Base-by-base conservation (phyloP, 2,888 invertebrate species). In the Pemphredon lugubris region DNA sequence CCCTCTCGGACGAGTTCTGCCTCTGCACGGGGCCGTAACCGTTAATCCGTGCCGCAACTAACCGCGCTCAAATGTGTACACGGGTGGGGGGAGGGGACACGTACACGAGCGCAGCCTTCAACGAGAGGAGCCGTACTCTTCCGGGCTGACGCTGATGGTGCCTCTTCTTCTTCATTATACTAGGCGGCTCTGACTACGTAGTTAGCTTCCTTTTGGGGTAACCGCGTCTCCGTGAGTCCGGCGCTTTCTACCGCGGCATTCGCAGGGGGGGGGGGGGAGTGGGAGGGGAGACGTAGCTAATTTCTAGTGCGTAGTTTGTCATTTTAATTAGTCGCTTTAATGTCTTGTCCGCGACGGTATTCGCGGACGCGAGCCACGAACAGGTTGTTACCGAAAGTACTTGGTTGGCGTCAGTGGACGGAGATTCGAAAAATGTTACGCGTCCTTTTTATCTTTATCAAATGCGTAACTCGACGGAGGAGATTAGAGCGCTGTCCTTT, bases 41-140 rank as follows among this genome's bases (percentile, higher is more conserved):
- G 79, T 79, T 79, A 79, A 79, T 79, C 79, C 79, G 75, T 64
- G 70, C 73, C 72, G 74, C 77, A 71, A 79, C 79, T 79, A 79
- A 79, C 77, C 79, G 79, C 74, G 66, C 65, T 68, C 66, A 54
- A 71, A 71, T 75, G 77, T 72, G 74, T 58, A 69, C 67, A 60
- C 50, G 54, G n/a, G n/a, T n/a, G n/a, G n/a, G n/a, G n/a, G n/a
- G n/a, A n/a, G n/a, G 26, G 61, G 47, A 74, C 61, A 57, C 60
- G 64, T 58, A 60, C 47, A 60, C 37, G 48, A 21, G 39, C 37
- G 37, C 30, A 54, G 53, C 45, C 47, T 66, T 73, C 66, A 63
- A 47, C 59, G 47, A 47, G 55, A n/a, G n/a, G n/a, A 48, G 50
- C 48, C 51, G 18, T 53, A 60, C 61, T 68, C 66, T 64, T 64